Percentiles rank a stretch among this genome's conserved stretches.
These are phyloP conservation scores for Callorhinus ursinus DNA, from an alignment of 2,113 vertebrate genomes.

Conservation along the genomic window DNA sequence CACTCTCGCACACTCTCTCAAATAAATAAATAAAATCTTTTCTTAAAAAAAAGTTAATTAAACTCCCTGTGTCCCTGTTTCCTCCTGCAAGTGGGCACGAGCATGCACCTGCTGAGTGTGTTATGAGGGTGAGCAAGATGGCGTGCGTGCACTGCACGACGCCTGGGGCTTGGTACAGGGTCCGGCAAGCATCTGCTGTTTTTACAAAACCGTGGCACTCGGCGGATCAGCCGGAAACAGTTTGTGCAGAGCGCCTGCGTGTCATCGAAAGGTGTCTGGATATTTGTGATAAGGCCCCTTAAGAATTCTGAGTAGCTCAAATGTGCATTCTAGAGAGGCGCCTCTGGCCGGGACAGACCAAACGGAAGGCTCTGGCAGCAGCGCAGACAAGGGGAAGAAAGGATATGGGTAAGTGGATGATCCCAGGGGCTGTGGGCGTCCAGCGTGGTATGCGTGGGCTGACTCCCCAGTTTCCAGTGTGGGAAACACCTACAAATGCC, in stretches of 20 bases:
- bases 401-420: too few relatives aligned
- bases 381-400: background rate
- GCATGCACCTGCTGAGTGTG: background rate
- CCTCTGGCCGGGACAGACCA: too few relatives aligned
- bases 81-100: background rate
- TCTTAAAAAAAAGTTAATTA: background rate
- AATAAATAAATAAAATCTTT: too few relatives aligned
- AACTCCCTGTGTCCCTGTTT: background rate
- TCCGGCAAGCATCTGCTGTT: accelerated
- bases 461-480: background rate
- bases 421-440: background rate
- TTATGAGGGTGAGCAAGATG: background rate
- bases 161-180: accelerated
- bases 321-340: accelerated
- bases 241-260: too few relatives aligned
- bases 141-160: accelerated
- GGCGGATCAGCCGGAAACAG: background rate
- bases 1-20: too few relatives aligned
- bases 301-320: background rate
- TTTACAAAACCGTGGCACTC: background rate
- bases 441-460: accelerated
- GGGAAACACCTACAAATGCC: background rate
- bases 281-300: background rate
- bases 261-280: background rate
- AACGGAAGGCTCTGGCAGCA: background rate